A percentile compares a stretch with the other conserved stretches of the same genome.
Conservation (phyloP, 2,888 invertebrate species). For the Mellilla xanthometata region DNA sequence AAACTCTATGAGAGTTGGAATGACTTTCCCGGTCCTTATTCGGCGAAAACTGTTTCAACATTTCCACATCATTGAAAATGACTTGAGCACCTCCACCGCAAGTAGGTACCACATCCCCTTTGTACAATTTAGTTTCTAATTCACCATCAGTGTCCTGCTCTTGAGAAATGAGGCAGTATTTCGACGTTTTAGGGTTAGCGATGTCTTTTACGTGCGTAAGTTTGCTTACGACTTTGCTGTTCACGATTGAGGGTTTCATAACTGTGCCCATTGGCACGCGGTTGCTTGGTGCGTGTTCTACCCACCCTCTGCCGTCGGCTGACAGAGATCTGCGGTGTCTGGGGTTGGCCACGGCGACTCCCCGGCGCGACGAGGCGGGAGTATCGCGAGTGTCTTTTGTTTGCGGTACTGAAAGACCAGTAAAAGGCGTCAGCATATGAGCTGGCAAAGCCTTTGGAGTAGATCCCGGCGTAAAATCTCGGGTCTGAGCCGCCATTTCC, state of each 20-base stretch:
- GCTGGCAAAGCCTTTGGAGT: slow-evolving; percentile 73
- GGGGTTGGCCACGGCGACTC: slow-evolving; percentile 86
- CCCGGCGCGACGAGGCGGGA: slow-evolving; percentile 74
- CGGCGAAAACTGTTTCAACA: slow-evolving; percentile 91
- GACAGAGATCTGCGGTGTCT: slow-evolving; percentile 92
- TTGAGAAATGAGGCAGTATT: slow-evolving; percentile 96
- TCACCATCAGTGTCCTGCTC: slow-evolving; percentile 96
- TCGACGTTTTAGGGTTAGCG: slow-evolving; percentile 86
- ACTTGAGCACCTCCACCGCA: slow-evolving; percentile 97
- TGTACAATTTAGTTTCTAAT: slow-evolving; percentile 95
- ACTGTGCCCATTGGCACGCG: slow-evolving; percentile 94
- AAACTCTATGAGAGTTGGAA: slow-evolving; percentile 49
- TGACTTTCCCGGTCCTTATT: slow-evolving; percentile 54
- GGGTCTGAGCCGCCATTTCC: slow-evolving; percentile 66
- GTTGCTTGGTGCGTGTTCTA: slow-evolving; percentile 93
- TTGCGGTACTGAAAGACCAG: slow-evolving; percentile 50
- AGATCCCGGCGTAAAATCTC: slow-evolving; percentile 70
- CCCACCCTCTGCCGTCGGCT: slow-evolving; percentile 89
- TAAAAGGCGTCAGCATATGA: slow-evolving; percentile 68
- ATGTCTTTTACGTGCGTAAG: slow-evolving; percentile 91
- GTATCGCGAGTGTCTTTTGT: slow-evolving; percentile 52
- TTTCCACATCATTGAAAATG: slow-evolving; percentile 97
- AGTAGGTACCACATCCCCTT: slow-evolving; percentile 97
- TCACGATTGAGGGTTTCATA: slow-evolving; percentile 91
- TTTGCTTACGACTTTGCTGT: slow-evolving; percentile 92